Evolutionary conservation across 2,888 invertebrate species (phyloP).

Genomic region (Apodemia duryi): DNA sequence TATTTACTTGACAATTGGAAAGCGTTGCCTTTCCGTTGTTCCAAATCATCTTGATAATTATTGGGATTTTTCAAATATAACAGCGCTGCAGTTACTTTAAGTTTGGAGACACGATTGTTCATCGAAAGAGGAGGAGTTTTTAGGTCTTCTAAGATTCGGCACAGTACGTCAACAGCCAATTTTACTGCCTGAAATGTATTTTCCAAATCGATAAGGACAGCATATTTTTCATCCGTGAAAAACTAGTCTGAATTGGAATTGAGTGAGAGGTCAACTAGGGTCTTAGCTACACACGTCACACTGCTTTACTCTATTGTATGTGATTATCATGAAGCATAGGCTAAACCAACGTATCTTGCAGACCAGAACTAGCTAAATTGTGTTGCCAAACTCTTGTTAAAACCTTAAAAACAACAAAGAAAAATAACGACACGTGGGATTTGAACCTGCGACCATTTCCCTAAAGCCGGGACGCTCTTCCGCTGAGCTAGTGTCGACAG

Average conservation of each 20-base stretch:
- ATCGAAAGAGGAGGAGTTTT: not conserved
- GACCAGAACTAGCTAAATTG: no score
- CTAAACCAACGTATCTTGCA: not conserved
- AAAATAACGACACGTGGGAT: no score
- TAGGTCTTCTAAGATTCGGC: conserved; percentile 23
- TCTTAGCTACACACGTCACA: conserved; percentile 1
- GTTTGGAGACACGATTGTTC: no score
- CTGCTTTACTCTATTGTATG: conserved; percentile 8
- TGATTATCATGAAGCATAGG: not conserved
- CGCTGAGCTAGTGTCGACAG: no score
- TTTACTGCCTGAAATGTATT: conserved; percentile 28
- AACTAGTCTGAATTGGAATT: conserved; percentile 8
- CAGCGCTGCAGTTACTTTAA: not conserved
- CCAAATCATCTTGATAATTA: not conserved
- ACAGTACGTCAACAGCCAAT: conserved; percentile 30
- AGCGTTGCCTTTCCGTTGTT: not conserved
- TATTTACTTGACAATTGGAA: not conserved
- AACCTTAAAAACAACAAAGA: no score
- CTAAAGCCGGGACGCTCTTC: no score
- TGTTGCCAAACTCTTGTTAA: no score
- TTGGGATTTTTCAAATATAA: not conserved
- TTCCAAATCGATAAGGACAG: conserved; percentile 21
- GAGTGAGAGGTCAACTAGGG: not conserved
- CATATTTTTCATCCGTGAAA: conserved; percentile 26
- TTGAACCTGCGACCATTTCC: no score